Conservation (phyloP, 2,888 invertebrate genomes). For the Tiliacea citrago region DNA sequence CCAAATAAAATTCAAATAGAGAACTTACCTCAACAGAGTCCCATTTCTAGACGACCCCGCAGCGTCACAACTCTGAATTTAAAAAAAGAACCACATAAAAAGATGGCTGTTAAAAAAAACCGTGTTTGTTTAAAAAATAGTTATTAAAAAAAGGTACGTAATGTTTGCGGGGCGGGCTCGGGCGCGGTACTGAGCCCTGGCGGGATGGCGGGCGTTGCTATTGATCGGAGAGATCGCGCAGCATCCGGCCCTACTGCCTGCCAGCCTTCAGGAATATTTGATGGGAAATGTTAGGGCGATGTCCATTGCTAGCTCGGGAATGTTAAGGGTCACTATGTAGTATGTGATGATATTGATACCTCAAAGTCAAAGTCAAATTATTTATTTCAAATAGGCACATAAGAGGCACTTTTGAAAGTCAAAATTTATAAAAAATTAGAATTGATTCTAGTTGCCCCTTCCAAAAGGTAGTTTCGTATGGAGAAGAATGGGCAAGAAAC, state of each 20-base stretch:
- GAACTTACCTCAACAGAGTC: conserved; percentile 78
- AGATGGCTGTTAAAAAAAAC: conserved; percentile 48
- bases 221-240: conserved; percentile 84
- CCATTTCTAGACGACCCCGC: conserved; percentile 80
- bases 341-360: background rate
- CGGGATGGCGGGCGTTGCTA: conserved; percentile 72
- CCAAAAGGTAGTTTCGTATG: too few species aligned
- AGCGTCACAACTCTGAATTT: conserved; percentile 60
- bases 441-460: too few species aligned
- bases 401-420: too few species aligned
- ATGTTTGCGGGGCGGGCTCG: conserved; percentile 63
- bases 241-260: conserved; percentile 77
- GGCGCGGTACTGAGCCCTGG: conserved; percentile 78
- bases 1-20: conserved; percentile 10
- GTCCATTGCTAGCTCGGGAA: conserved; percentile 70
- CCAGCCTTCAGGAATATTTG: conserved; percentile 53
- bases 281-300: conserved; percentile 30
- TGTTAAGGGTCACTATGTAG: background rate
- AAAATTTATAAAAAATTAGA: too few species aligned
- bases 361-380: too few species aligned
- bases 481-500: too few species aligned
- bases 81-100: conserved; percentile 56
- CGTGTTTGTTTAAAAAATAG: conserved; percentile 57
- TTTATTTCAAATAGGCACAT: too few species aligned
- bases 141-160: conserved; percentile 56